Evolutionary conservation across 2,888 invertebrate genomes (phyloP), one percentile per base, ranked within the genome.

Genomic region (Campoplex capitator): DNA sequence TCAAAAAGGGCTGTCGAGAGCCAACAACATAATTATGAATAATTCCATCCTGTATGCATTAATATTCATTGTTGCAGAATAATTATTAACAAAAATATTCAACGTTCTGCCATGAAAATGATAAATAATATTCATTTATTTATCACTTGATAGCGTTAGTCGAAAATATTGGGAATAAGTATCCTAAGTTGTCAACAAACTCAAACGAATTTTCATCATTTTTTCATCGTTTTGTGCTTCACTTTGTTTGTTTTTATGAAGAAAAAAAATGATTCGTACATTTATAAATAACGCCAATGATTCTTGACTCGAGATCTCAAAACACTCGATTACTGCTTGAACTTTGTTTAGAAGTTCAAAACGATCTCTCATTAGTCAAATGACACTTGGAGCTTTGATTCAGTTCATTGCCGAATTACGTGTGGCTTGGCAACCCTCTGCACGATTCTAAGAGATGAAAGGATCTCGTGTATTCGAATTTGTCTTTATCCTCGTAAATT

Each of bases 21-120:
- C 28, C 18, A 38, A n/a, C 38, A 58, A 75, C 42, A 75, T 75
- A 75, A 75, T 75, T 75, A 58, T 75, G 58, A 58, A 75, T 75
- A 75, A 58, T 58, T 67, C 68, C 51, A 68, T 28, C n/a, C 3
- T 23, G 23, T 23, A 54, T 68, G 67, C 65, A 48, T 32, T n/a
- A 38, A 13, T 35, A 42, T 58, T 58, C 42, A 58, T 58, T 2
- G 18, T 75, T 16, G 18, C 6, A 58, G n/a, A 18, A 73, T 54
- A 58, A 45, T 75, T 35, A 75, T 58, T 58, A 11, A 18, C 38
- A 42, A 42, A 48, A 70, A 65, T 45, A 42, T 51, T 51, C 28
- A 28, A 28, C 2, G 23, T 8, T 23, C 9, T 13, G 1, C 28
- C 23, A 23, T 38, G 16, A 54, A 54, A 54, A 73, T 35, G 28